Base-by-base conservation (phyloP, 2,797 vertebrate species). In the Scleropages formosus region DNA sequence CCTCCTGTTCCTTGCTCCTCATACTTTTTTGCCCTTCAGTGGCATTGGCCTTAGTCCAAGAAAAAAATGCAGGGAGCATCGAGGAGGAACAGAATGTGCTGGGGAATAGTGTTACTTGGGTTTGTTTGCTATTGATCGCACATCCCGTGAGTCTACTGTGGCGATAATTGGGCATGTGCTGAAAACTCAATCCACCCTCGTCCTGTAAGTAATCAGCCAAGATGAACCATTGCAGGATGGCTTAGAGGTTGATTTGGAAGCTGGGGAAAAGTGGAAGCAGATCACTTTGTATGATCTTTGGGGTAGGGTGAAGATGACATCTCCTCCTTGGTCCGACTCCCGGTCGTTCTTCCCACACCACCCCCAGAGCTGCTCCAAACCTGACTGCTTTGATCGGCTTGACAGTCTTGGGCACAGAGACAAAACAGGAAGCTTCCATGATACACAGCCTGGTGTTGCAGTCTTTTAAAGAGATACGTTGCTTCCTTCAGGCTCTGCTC, bases 161-260 rank as follows among this genome's bases (percentile, higher is more conserved):
- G 15, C 46, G 47, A 61, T 46, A 72, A 73, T 65, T 26, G 16
- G 69, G 16, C 53, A 53, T 53, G 63, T 68, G 58, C 26, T 78
- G 65, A 70, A 78, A 74, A 74, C 26, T 68, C 71, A 15, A 65
- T 62, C 53, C 27, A 20, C 61, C 15, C 18, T 67, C 24, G 47
- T 26, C 26, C 0, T 7, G 58, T 63, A 63, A 61, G 22, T 68
- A 68, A 78, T 69, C 74, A 78, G 18, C 26, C 24, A 56, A 44
- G 72, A 63, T 44, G 7, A 67, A 68, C 27, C 20, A 46, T 63
- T 69, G 24, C 27, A 16, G 13, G 27, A n/a, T 12, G 10, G 73
- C 39, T 39, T 26, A 61, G 59, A 18, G 59, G 22, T 24, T 12
- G 11, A 12, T 24, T 22, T 7, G 10, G 16, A 24, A 16, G 62